Base-by-base conservation (phyloP, 1,140 invertebrate genomes). In the Zophobas morio region DNA sequence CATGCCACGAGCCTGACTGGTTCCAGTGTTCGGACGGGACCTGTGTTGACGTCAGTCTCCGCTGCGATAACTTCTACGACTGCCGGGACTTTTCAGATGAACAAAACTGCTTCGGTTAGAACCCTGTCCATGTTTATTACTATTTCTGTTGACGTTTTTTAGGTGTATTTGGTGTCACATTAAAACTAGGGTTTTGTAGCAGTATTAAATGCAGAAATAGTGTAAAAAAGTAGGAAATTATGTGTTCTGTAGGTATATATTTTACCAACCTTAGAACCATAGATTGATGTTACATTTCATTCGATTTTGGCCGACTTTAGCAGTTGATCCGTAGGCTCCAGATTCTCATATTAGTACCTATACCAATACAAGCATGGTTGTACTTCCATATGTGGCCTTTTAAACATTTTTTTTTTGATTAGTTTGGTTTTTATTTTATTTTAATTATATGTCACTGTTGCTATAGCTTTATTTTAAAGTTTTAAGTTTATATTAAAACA, bases 61-160 rank as follows among this genome's bases (percentile, higher is more conserved):
- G 93, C 85, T 96, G 96, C 89, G 94, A 97, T 90, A 94, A 94
- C 88, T 91, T 90, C 87, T 93, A 93, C 89, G 95, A 97, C 89
- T 98, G 96, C 89, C 90, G 90, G 86, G 96, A 97, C 89, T 93
- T 94, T 90, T 96, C 94, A 80, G 96, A 98, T 88, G 96, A 98
- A 89, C 92, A 94, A 86, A 92, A 94, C 88, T 97, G 96, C 90
- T 90, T 93, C 88, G 89, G 89, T 90, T 89, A 89, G 89, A 84
- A 72, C 54, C 37, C 57, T 63, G 57, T 63, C 39, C 60, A 66
- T 66, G 60, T 66, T 66, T 66, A 6, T 66, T 66, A 46, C 60
- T 66, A 66, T 66, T 66, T 66, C 60, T 66, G 60, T 66, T 66
- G 60, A 66, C 60, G 60, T 66, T 66, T 51, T 66, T 66, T 66